A percentile compares a stretch with the other conserved stretches of the same genome.
phyloP scores from a whole-genome alignment of 2,888 invertebrate species.

The Callosobruchus maculatus region DNA sequence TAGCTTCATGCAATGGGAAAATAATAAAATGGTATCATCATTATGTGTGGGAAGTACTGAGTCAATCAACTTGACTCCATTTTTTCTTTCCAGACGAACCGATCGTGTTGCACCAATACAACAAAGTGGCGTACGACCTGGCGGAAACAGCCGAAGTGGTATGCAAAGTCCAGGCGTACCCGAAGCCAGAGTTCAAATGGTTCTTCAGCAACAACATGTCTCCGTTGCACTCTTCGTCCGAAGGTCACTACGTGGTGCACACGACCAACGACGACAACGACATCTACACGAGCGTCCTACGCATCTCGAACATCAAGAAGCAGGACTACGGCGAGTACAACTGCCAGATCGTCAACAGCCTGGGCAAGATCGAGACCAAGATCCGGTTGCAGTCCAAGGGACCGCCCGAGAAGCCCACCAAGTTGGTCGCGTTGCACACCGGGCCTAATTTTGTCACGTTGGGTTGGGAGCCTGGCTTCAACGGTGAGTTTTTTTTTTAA shows the following conservation, averaged over 20 bases:
- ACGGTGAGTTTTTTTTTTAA: slow-evolving; percentile 63
- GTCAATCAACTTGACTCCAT: too few species aligned
- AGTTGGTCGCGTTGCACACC: slow-evolving; percentile 66
- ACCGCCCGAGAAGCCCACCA: slow-evolving; percentile 78
- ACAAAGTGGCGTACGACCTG: slow-evolving; percentile 83
- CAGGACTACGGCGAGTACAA: slow-evolving; percentile 89
- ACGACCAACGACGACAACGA: slow-evolving; percentile 80
- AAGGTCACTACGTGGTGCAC: slow-evolving; percentile 82
- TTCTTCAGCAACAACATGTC: slow-evolving; percentile 73
- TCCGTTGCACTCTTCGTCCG: slow-evolving; percentile 73
- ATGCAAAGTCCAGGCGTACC: slow-evolving; percentile 88
- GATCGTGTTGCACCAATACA: slow-evolving; percentile 78
- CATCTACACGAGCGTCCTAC: slow-evolving; percentile 76
- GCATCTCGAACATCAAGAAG: slow-evolving; percentile 69
- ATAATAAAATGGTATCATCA: too few species aligned
- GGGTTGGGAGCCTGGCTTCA: slow-evolving; percentile 86
- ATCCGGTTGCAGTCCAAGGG: slow-evolving; percentile 84
- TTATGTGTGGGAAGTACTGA: too few species aligned
- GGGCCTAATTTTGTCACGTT: slow-evolving; percentile 78
- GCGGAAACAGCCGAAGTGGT: slow-evolving; percentile 82
- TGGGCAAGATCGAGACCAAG: slow-evolving; percentile 72
- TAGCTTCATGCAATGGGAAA: too few species aligned
- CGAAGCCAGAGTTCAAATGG: slow-evolving; percentile 92
- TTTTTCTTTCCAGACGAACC: slow-evolving; percentile 79
- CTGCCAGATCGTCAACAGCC: slow-evolving; percentile 79